Conservation (phyloP, 2,797 vertebrate species). For the Clamator glandarius region DNA sequence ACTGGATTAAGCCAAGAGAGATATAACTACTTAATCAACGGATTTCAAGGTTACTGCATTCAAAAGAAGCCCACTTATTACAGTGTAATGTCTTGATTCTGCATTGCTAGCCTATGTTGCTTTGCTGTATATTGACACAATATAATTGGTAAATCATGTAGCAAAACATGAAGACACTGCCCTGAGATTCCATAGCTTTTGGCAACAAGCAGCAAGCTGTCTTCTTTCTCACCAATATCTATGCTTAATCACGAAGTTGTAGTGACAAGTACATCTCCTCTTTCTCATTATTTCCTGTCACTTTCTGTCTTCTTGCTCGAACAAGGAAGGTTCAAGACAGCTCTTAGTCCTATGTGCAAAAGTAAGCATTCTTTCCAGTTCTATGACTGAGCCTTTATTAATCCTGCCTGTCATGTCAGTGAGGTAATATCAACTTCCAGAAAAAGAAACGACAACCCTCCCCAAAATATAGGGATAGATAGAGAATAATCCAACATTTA, state of each 20-base stretch:
- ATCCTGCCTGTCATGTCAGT: background rate
- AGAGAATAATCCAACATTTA: background rate
- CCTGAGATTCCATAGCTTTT: slow-evolving; percentile 5
- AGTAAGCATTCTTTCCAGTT: slow-evolving; percentile 1
- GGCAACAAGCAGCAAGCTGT: slow-evolving; percentile 31
- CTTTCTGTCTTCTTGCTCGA: slow-evolving; percentile 39
- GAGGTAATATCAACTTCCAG: slow-evolving; percentile 1
- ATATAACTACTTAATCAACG: slow-evolving; percentile 14
- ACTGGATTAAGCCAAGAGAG: background rate
- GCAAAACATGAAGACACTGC: slow-evolving; percentile 12
- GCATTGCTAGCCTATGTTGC: background rate
- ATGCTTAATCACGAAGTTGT: background rate
- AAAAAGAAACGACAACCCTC: background rate
- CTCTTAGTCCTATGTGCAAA: background rate
- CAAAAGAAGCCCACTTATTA: background rate
- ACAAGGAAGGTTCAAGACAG: slow-evolving; percentile 25
- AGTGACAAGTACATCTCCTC: slow-evolving; percentile 38
- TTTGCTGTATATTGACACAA: background rate
- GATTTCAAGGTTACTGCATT: slow-evolving; percentile 14
- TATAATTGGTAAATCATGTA: background rate
- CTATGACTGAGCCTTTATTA: slow-evolving; percentile 27
- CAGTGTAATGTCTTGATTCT: background rate
- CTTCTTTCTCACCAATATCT: background rate
- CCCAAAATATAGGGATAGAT: background rate
- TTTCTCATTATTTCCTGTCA: slow-evolving; percentile 48